These are phyloP conservation scores for Meloe dianella DNA, from an alignment of 2,888 invertebrate genomes.

Conservation along the genomic window DNA sequence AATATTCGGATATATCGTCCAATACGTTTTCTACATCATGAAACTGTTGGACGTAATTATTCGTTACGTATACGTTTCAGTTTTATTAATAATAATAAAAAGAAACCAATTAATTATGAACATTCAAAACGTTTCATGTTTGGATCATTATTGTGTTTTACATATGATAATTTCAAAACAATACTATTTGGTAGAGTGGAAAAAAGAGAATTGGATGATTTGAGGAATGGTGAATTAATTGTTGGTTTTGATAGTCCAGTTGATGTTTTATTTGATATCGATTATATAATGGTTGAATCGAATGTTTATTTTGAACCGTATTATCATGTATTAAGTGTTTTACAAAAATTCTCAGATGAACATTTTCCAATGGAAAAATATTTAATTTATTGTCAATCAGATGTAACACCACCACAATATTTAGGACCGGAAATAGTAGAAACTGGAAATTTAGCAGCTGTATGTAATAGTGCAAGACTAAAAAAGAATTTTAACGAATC, in stretches of 20 bases:
- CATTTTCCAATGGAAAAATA: slow-evolving; percentile 73
- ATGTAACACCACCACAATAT: slow-evolving; percentile 56
- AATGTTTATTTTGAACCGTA: slow-evolving; percentile 85
- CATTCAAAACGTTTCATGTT: slow-evolving; percentile 68
- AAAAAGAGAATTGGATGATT: slow-evolving; percentile 62
- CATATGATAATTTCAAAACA: slow-evolving; percentile 71
- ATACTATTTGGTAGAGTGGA: slow-evolving; percentile 74
- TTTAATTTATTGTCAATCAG: slow-evolving; percentile 64
- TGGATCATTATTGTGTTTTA: slow-evolving; percentile 77
- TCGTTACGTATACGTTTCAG: slow-evolving; percentile 39
- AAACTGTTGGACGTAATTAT: slow-evolving; percentile 35
- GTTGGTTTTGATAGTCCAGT: slow-evolving; percentile 64
- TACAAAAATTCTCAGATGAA: slow-evolving; percentile 65
- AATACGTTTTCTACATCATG: slow-evolving; percentile 33
- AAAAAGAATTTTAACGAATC: slow-evolving; percentile 61
- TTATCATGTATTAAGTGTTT: slow-evolving; percentile 72
- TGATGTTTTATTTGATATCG: slow-evolving; percentile 56
- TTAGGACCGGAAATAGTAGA: slow-evolving; percentile 29
- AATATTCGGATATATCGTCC: slow-evolving; percentile 38
- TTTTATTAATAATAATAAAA: slow-evolving; percentile 36
- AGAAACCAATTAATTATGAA: slow-evolving; percentile 58
- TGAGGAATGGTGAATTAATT: slow-evolving; percentile 63
- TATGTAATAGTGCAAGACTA: slow-evolving; percentile 29
- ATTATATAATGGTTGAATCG: slow-evolving; percentile 75
- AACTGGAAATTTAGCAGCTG: slow-evolving; percentile 18